phyloP scores from a whole-genome alignment of 2,113 vertebrate species.

The Grammomys surdaster region DNA sequence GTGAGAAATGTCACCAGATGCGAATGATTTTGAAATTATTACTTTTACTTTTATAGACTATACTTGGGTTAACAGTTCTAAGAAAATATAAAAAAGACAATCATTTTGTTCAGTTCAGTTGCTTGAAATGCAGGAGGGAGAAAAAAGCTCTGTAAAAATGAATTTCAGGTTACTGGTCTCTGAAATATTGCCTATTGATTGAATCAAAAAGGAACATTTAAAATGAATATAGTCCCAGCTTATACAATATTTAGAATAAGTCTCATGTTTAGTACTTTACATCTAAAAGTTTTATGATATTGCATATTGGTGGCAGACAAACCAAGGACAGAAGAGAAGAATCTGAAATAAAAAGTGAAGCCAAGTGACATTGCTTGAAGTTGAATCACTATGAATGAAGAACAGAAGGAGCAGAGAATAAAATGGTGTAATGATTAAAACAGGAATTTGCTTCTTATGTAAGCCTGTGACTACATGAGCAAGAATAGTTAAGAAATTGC shows the following conservation, averaged over 20 bases:
- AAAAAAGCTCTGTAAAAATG: background rate
- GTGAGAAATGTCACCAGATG: constrained; percentile 64
- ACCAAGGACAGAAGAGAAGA: constrained; percentile 50
- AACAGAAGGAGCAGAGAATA: background rate
- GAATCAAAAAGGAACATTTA: constrained; percentile 52
- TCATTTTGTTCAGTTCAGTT: constrained; percentile 49
- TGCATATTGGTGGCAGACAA: constrained; percentile 47
- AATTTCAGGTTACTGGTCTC: constrained; percentile 21
- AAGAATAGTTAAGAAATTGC: background rate
- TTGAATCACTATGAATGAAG: constrained; percentile 15
- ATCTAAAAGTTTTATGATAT: constrained; percentile 50
- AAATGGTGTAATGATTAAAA: background rate
- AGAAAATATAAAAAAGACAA: constrained; percentile 62
- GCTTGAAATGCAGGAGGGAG: constrained; percentile 12
- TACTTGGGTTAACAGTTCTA: constrained; percentile 60
- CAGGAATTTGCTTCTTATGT: background rate
- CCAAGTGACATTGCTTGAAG: constrained; percentile 1
- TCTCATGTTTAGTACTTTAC: constrained; percentile 40
- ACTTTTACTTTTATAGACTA: constrained; percentile 50
- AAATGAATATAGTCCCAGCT: constrained; percentile 49
- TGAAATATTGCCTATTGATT: constrained; percentile 59
- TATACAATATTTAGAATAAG: constrained; percentile 66
- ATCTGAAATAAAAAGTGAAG: constrained; percentile 53
- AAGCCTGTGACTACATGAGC: background rate
- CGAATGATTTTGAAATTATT: constrained; percentile 60